These are phyloP conservation scores for Phodopus roborovskii DNA, from an alignment of 2,113 vertebrate genomes.

Conservation along the genomic window DNA sequence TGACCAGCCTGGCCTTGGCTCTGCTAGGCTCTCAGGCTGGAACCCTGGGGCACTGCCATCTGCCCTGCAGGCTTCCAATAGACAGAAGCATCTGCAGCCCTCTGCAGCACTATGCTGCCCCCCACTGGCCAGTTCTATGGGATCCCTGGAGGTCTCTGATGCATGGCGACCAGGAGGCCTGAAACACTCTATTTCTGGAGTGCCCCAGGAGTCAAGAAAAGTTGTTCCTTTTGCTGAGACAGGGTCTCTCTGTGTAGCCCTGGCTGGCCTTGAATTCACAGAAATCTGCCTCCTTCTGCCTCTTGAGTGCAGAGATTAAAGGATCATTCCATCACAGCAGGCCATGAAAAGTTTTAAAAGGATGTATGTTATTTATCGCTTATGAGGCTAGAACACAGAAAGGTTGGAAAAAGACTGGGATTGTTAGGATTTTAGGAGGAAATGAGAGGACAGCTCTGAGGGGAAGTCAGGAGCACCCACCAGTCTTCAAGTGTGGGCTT, in stretches of 20 bases:
- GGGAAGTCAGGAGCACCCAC: not conserved
- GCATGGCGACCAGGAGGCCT: not conserved
- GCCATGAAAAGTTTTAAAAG: not conserved
- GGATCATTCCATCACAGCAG: not conserved
- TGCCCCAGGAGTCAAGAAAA: not conserved
- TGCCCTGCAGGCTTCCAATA: not conserved
- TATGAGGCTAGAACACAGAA: not conserved
- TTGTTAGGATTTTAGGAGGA: not conserved
- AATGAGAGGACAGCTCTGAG: no score
- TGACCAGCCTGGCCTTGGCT: not conserved
- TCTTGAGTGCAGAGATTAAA: not conserved
- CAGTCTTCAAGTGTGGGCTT: not conserved
- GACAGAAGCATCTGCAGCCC: not conserved
- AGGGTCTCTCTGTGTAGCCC: not conserved
- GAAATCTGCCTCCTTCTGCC: not conserved
- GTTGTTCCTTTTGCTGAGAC: not conserved
- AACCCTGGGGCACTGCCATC: not conserved
- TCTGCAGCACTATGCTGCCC: constrained; percentile 45
- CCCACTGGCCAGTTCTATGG: constrained; percentile 3
- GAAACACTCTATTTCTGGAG: not conserved
- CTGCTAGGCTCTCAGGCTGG: not conserved
- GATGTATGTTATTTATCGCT: not conserved
- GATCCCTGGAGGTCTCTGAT: not conserved
- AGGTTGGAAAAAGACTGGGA: not conserved
- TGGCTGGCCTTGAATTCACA: not conserved